A percentile compares a stretch with the other conserved stretches of the same genome.
Conservation (phyloP, 2,888 invertebrate species). For the Tryphoninae sp. region DNA sequence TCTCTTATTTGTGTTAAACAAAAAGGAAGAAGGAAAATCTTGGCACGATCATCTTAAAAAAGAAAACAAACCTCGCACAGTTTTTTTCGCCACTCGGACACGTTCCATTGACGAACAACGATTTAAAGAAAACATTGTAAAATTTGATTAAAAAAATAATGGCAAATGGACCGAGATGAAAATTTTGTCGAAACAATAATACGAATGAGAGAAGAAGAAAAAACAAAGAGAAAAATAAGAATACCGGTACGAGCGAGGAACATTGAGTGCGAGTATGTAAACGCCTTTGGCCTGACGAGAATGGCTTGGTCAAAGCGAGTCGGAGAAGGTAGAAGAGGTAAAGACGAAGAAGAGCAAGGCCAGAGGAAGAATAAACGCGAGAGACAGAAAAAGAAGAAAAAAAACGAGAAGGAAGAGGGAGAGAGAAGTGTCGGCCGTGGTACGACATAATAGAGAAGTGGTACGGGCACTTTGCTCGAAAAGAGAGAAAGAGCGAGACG, state of each 20-base stretch:
- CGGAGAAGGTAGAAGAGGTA: conserved; percentile 2
- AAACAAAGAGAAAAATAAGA: background rate
- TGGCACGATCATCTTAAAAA: no score
- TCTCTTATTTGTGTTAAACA: background rate
- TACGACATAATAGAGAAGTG: conserved; percentile 45
- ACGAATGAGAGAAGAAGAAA: background rate
- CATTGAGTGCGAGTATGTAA: conserved; percentile 5
- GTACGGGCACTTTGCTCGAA: conserved; percentile 35
- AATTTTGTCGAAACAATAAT: background rate
- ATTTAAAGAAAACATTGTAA: background rate
- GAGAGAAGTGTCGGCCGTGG: conserved; percentile 5
- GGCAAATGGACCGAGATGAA: background rate
- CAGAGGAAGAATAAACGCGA: conserved; percentile 41
- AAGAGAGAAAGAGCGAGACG: conserved; percentile 26
- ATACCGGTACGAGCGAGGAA: background rate
- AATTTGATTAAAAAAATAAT: background rate
- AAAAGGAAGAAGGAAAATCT: background rate
- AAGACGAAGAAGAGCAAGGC: conserved; percentile 50
- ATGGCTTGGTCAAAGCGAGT: conserved; percentile 22
- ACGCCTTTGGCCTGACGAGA: conserved; percentile 47
- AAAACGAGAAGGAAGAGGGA: conserved; percentile 26
- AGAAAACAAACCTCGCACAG: background rate
- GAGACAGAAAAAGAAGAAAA: conserved; percentile 25
- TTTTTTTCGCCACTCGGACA: background rate
- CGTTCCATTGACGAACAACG: background rate